Evolutionary conservation across 2,888 invertebrate species (phyloP), one percentile per base, ranked within the genome.

Genomic region (Meliscaeva auricollis): DNA sequence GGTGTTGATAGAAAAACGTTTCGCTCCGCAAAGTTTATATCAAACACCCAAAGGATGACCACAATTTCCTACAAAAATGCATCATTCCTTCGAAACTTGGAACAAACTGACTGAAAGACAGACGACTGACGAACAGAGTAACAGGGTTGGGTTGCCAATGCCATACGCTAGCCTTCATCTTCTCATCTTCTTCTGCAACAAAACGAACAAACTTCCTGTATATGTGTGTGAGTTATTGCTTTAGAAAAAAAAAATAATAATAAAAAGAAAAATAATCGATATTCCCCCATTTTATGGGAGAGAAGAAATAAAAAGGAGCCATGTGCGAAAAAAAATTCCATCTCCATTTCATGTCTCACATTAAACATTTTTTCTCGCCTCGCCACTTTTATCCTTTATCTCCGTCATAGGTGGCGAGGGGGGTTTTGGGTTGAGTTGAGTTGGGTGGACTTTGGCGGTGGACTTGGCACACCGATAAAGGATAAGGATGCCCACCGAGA

Each of bases 331-430:
- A 77, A 79, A 81, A 73, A 48, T 44, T 46, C 52, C 66, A 66
- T 66, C 48, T 81, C 76, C 41, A 48, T 72, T 79, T 70, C 56
- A 54, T 80, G 68, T 73, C 80, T 75, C 85, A 81, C 85, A 85
- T 85, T 85, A 80, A 84, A 84, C 84, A 84, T 84, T 84, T 80
- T 84, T 84, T 70, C 75, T 84, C 80, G 75, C 80, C 80, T 80
- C 75, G 75, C 44, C 75, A 66, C 70, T 84, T 75, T 84, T 80
- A 84, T 84, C 80, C 84, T 84, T 84, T 84, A 84, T 84, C 70
- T 80, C 60, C 50, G 44, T 54, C 54, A 54, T 35, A 26, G 35
- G 11, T 5, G n/a, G 7, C 32, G 52, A 41, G 22, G 54, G 30
- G n/a, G 32, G n/a, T 11, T 7, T n/a, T n/a, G n/a, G n/a, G n/a